Percentiles rank a stretch among this genome's conserved stretches.
These are phyloP conservation scores for Eurytoma californica DNA, from an alignment of 2,888 invertebrate species.

Conservation along the genomic window DNA sequence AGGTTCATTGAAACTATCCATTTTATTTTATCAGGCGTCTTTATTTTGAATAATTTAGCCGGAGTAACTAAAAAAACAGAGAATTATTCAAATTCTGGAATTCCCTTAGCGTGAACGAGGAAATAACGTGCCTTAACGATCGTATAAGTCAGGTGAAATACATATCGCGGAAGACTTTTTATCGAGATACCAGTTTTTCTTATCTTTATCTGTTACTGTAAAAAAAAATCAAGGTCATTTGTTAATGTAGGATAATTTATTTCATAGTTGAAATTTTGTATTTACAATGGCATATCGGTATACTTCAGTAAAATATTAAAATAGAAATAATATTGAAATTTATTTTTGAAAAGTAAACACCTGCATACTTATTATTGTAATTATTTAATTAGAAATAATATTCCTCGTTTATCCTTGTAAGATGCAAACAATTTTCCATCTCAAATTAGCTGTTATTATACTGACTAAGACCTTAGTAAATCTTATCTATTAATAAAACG, in stretches of 20 bases:
- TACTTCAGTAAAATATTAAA: no score
- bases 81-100: slow-evolving; percentile 4
- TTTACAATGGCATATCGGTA: background rate
- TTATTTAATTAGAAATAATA: no score
- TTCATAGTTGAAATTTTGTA: background rate
- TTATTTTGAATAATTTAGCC: no score
- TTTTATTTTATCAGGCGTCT: no score
- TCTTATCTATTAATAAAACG: background rate
- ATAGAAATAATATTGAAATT: no score
- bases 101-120: background rate
- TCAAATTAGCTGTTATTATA: no score
- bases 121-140: background rate
- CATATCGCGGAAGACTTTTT: slow-evolving; percentile 1
- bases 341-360: no score
- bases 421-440: no score
- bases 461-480: background rate
- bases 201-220: background rate
- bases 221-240: background rate
- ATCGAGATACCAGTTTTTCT: slow-evolving; percentile 12
- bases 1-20: no score
- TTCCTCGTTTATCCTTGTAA: no score
- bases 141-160: background rate
- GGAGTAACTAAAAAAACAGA: background rate
- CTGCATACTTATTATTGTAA: no score
- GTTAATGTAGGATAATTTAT: background rate